Evolutionary conservation across 2,113 vertebrate genomes (phyloP), one percentile per base, ranked within the genome.

Genomic region (Talpa occidentalis): DNA sequence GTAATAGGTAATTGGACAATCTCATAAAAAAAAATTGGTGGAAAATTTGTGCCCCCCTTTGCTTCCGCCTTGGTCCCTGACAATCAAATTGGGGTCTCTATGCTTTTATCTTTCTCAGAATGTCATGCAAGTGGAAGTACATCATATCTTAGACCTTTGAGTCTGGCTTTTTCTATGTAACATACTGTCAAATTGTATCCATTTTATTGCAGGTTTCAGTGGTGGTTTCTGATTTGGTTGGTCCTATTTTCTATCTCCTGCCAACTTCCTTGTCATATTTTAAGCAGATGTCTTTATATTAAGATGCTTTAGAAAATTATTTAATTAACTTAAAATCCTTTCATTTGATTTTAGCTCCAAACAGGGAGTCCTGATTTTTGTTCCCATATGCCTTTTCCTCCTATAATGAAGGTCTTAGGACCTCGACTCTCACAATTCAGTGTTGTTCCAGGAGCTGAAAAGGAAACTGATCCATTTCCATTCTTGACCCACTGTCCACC

Each of bases 291-390:
- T 16, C 10, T 8, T 21, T 35, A 91, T 93, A 87, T 93, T 87
- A 88, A 95, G 88, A 2, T 4, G 16, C 19, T 94, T 95, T 95
- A 42, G 93, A 94, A 89, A 88, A 15, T 90, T 16, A 5, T 66
- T 7, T 79, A 17, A 89, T 62, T 93, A 59, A 92, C 32, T 91
- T 60, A 22, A 91, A 76, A 66, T 37, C 12, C 59, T 35, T 9
- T 82, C 32, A 17, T 94, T 96, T 92, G 28, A 81, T 95, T 96
- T 95, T 2, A 79, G 67, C 82, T 91, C 28, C 26, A 83, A 37
- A 84, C n/a, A 91, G 56, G 15, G 42, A 82, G 88, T 40, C 77
- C 10, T 82, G 14, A 15, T 70, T 32, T 70, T 87, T 82, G 62
- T 35, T 3, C 22, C 5, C 14, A 14, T 5, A 60, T 10, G 8